phyloP scores from a whole-genome alignment of 2,797 vertebrate species.

The Sebastes variabilis region DNA sequence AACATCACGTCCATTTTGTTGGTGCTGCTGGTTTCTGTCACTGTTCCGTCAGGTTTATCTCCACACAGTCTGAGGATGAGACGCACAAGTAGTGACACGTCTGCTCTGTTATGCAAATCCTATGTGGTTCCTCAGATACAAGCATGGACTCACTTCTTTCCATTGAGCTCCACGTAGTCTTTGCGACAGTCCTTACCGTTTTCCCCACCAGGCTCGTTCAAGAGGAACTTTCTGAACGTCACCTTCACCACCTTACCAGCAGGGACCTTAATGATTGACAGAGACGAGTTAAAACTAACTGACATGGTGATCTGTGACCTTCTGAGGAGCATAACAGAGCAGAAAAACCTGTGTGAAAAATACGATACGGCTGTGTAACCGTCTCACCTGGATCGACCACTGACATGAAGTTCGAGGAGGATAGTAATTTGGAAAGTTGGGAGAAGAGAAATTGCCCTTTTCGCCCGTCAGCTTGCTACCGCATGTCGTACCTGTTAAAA shows the following conservation, averaged over 20 bases:
- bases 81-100: not conserved
- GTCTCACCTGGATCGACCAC: slow-evolving; percentile 90
- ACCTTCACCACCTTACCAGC: slow-evolving; percentile 83
- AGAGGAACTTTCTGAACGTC: slow-evolving; percentile 86
- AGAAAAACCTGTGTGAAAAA: not conserved
- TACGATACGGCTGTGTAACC: not conserved
- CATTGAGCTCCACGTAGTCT: slow-evolving; percentile 88
- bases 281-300: not conserved
- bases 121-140: not conserved
- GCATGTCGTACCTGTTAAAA: slow-evolving; percentile 69
- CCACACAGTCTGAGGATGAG: slow-evolving; percentile 87
- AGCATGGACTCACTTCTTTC: slow-evolving; percentile 80
- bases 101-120: not conserved
- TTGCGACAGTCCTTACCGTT: slow-evolving; percentile 75
- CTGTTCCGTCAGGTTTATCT: slow-evolving; percentile 45
- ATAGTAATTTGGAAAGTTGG: slow-evolving; percentile 92
- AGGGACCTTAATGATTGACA: slow-evolving; percentile 82
- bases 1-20: slow-evolving; percentile 84
- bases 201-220: slow-evolving; percentile 75
- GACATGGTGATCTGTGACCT: not conserved
- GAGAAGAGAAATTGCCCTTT: slow-evolving; percentile 84
- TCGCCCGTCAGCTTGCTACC: slow-evolving; percentile 75
- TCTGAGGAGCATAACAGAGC: not conserved
- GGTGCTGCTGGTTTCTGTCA: slow-evolving; percentile 79
- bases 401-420: slow-evolving; percentile 82